phyloP scores from a whole-genome alignment of 2,888 invertebrate species.

The Resseliella maxima region DNA sequence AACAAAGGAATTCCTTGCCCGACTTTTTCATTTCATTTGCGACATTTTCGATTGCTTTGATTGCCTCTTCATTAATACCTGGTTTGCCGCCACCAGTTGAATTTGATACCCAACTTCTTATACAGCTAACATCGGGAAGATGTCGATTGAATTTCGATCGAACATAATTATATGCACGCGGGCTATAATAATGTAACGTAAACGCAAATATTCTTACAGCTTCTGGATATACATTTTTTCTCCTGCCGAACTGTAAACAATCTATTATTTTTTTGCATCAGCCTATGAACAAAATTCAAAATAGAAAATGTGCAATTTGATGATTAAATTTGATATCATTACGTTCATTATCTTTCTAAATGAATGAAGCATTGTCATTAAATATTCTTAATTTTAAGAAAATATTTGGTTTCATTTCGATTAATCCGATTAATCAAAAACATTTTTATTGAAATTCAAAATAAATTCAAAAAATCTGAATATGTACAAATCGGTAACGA shows the following conservation, averaged over 20 bases:
- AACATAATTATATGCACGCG: not conserved
- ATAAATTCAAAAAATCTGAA: no score
- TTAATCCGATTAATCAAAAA: no score
- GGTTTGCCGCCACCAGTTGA: not conserved
- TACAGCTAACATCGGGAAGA: not conserved
- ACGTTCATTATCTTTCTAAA: no score
- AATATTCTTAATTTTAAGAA: no score
- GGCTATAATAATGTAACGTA: not conserved
- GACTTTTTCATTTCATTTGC: not conserved
- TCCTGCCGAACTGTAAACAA: not conserved
- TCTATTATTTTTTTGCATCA: not conserved
- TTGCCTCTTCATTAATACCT: not conserved
- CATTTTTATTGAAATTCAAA: no score
- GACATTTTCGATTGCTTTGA: not conserved
- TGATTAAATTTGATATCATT: no score
- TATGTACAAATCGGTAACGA: no score
- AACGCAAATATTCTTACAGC: not conserved
- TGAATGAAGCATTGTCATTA: no score
- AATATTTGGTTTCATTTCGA: no score
- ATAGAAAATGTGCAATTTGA: no score
- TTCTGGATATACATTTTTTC: not conserved
- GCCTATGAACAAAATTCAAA: not conserved
- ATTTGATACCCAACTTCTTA: not conserved
- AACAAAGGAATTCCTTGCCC: not conserved
- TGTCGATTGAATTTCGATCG: not conserved